Base-by-base conservation (phyloP, 2,888 invertebrate genomes). In the Drosophila histrio region DNA sequence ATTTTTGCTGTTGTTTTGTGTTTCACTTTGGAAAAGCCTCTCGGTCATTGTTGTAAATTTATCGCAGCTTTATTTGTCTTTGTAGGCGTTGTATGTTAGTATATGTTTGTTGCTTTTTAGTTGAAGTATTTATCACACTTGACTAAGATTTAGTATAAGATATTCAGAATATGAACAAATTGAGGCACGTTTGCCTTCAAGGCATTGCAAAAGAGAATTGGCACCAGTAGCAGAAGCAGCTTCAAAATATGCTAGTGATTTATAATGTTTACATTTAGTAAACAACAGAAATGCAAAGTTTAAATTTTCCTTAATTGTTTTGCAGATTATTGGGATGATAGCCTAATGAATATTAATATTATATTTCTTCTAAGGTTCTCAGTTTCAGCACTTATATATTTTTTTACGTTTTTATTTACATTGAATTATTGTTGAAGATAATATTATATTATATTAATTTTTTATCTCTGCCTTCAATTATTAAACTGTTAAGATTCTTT, bases 31-130 rank as follows among this genome's bases (percentile, higher is more conserved):
- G 26, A 36, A 64, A 28, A 52, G 57, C 47, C 61, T 67, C 32
- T 67, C 11, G 59, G 59, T 49, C 32, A 64, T 83, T 71, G 62
- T 74, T 83, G 65, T 61, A 53, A 80, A 80, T 81, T 83, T 83
- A 87, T 81, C 71, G 64, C 59, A 65, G 84, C 77, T 80, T 86
- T 80, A 73, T 70, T 79, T 68, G 73, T 69, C 64, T 71, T 62
- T 66, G 64, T 70, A 82, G 82, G 77, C 80, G 73, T 58, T 83
- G 79, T 86, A 68, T 70, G 54, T 56, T 43, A n/a, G n/a, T n/a
- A n/a, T n/a, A 50, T 63, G 59, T 70, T 56, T 71, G n/a, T 68
- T 58, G 41, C 39, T 44, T 47, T 63, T 72, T 59, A 76, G 56
- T 66, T 67, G 38, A 59, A 71, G 62, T 68, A 65, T 67, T 75